These are phyloP conservation scores for Umimayanthus kanabou DNA, from an alignment of 92 coral and sea anemone genomes.

Conservation along the genomic window DNA sequence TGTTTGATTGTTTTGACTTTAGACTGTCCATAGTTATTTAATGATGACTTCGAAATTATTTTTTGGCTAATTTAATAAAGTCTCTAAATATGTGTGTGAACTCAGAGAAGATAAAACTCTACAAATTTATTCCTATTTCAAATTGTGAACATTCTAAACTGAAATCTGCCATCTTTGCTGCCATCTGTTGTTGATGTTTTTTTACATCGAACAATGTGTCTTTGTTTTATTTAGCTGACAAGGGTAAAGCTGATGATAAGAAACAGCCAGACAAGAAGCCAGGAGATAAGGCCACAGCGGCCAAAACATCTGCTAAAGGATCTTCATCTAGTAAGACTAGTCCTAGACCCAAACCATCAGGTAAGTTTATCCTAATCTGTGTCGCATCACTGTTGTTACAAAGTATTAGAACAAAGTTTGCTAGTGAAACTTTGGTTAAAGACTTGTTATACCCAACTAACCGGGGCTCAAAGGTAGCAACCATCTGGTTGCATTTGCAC, in stretches of 20 bases:
- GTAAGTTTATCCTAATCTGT: conserved; percentile 11
- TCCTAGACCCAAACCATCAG: conserved; percentile 61
- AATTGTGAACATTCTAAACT: too few relatives aligned
- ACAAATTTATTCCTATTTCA: too few relatives aligned
- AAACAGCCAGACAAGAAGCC: conserved; percentile 76
- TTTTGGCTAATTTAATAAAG: too few relatives aligned
- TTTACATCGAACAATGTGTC: neutral
- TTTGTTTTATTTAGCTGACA: conserved; percentile 33
- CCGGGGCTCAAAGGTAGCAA: neutral
- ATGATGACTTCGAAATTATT: too few relatives aligned
- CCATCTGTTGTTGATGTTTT: too few relatives aligned
- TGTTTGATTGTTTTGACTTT: too few relatives aligned
- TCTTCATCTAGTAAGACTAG: conserved; percentile 60
- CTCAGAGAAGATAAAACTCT: too few relatives aligned
- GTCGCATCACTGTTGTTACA: neutral
- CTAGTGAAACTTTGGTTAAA: neutral
- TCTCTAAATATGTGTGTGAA: too few relatives aligned
- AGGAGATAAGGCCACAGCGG: conserved; percentile 55
- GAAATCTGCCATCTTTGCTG: too few relatives aligned
- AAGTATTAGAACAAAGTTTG: too few relatives aligned
- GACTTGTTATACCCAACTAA: neutral
- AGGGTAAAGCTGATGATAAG: conserved; percentile 70
- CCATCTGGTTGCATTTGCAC: neutral
- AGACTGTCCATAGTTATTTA: too few relatives aligned
- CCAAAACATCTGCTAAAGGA: conserved; percentile 41